phyloP scores from a whole-genome alignment of 2,113 vertebrate species.

The Chaetorhynchus papuensis region DNA sequence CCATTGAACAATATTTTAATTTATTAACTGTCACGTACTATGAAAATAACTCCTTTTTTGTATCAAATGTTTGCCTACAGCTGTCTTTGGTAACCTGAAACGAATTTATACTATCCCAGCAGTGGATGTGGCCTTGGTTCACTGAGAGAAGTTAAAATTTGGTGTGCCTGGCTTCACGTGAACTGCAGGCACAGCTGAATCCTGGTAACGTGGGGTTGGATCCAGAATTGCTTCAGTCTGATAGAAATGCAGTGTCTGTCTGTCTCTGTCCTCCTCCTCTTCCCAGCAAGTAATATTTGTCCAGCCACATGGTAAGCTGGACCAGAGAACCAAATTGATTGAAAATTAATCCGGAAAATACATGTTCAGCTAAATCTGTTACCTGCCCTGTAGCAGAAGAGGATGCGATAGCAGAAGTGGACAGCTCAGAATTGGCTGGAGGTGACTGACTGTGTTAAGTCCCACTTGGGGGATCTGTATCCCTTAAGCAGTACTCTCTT shows the following conservation, averaged over 20 bases:
- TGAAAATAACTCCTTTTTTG: neutral
- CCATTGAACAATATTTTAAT: neutral
- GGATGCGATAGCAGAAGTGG: neutral
- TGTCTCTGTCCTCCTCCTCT: neutral
- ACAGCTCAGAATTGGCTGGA: neutral
- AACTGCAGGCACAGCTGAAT: neutral
- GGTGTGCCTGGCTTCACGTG: neutral
- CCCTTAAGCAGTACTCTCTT: neutral
- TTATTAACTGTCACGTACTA: accelerated
- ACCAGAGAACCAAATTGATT: neutral
- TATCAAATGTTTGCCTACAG: neutral
- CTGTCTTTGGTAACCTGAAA: neutral
- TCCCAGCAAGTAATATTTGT: neutral
- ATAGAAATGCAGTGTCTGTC: neutral
- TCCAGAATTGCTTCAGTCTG: neutral
- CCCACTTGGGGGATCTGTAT: neutral
- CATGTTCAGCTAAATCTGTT: neutral
- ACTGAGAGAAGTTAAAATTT: neutral
- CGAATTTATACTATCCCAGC: neutral
- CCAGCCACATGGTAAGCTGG: neutral
- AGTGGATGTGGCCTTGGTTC: neutral
- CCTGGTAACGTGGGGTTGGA: accelerated
- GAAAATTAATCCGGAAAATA: neutral
- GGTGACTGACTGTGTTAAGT: neutral
- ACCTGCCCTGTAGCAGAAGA: neutral